Evolutionary conservation across 2,113 vertebrate species (phyloP), one percentile per base, ranked within the genome.

Genomic region (Beaufortia kweichowensis): DNA sequence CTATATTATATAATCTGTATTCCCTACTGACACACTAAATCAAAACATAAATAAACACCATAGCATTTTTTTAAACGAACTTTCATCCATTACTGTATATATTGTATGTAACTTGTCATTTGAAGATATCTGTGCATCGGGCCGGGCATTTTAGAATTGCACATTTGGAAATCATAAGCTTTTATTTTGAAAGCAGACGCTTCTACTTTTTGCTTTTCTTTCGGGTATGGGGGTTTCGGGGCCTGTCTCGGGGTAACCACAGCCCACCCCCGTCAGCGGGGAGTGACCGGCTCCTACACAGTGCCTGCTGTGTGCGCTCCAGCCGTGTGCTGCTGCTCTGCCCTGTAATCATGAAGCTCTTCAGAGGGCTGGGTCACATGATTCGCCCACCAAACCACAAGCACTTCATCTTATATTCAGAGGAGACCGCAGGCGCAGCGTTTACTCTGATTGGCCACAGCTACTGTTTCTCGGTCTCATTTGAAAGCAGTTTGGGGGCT

Each of bases 271-370:
- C 75, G 55, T 75, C 64, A 77, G 31, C 43, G 71, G 77, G 62
- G 28, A 71, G 73, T 77, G 75, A 78, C 81, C 76, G 72, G 61
- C 81, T 76, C 50, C 79, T 66, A 68, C 61, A 76, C 77, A 74
- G 63, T 67, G 66, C 65, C 83, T 77, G 84, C 73, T 80, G 86
- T 88, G 84, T n/a, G n/a, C n/a, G 87, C 83, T 84, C 83, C 77
- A 77, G 81, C 75, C 83, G 82, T 82, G 84, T 86, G 59, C 81
- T 80, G 82, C 84, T 43, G 75, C 72, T 76, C 59, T 56, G 64
- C 90, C 91, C 90, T 92, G 87, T 92, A 92, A 93, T 92, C 90
- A 92, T 84, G 87, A 73, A 84, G 86, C 77, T 66, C 86, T 87
- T 72, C 63, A 83, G 82, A 84, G 67, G 75, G 74, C 29, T 50